phyloP scores from a whole-genome alignment of 2,888 invertebrate species.

The Anorthoa munda region DNA sequence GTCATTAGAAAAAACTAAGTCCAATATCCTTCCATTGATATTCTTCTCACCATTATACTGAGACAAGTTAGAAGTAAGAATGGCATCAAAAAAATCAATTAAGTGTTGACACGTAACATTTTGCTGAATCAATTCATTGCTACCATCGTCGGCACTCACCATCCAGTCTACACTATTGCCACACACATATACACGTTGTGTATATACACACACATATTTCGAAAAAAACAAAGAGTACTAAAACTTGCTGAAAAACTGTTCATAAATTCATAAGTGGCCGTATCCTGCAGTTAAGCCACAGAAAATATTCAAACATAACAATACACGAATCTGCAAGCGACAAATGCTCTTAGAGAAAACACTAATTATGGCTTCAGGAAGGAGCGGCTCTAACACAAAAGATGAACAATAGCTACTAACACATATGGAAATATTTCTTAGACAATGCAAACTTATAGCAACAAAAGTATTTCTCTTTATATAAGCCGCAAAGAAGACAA shows the following conservation, averaged over 20 bases:
- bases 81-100: too few relatives aligned
- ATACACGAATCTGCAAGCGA: constrained; percentile 46
- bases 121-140: too few relatives aligned
- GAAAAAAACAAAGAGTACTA: constrained; percentile 37
- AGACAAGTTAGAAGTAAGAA: too few relatives aligned
- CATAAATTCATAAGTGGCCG: constrained; percentile 1
- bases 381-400: constrained; percentile 48
- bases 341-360: constrained; percentile 44
- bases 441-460: constrained; percentile 57
- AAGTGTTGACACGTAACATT: too few relatives aligned
- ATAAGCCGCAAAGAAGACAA: constrained; percentile 58
- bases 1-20: too few relatives aligned
- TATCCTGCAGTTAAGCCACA: constrained; percentile 12
- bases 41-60: too few relatives aligned
- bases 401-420: constrained; percentile 63
- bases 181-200: too few relatives aligned
- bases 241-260: constrained; percentile 3
- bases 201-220: not conserved
- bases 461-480: constrained; percentile 50
- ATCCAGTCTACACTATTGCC: too few relatives aligned
- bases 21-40: too few relatives aligned
- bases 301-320: constrained; percentile 40
- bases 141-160: too few relatives aligned
- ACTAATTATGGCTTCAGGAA: constrained; percentile 52
- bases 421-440: constrained; percentile 52